Evolutionary conservation across 1,140 invertebrate species (phyloP).

Genomic region (Drosophila nigrodunni): DNA sequence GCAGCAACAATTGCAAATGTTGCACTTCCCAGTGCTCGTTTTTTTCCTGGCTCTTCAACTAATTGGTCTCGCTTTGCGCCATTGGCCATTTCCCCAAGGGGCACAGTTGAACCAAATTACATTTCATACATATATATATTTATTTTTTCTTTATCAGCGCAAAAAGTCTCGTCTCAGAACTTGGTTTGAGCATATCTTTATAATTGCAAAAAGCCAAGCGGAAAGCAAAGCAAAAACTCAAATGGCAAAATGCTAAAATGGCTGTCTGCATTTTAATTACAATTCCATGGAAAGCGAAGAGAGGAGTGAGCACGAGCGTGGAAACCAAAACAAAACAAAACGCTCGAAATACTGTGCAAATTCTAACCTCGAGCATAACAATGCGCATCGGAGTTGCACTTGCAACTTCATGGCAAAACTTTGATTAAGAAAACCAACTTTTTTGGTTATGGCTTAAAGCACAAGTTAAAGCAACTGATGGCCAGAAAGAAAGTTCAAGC

Average conservation of each 20-base stretch:
- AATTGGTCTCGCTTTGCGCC: constrained; percentile 61
- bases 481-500: constrained; percentile 33
- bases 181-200: constrained; percentile 76
- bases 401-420: constrained; percentile 57
- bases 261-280: constrained; percentile 81
- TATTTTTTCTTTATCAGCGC: constrained; percentile 47
- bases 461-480: too few species aligned
- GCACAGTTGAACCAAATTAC: constrained; percentile 75
- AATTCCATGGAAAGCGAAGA: constrained; percentile 41
- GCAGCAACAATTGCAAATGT: constrained; percentile 23
- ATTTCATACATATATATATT: constrained; percentile 36
- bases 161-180: constrained; percentile 19
- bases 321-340: constrained; percentile 25
- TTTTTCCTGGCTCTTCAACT: constrained; percentile 31
- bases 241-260: constrained; percentile 41
- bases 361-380: constrained; percentile 47
- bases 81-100: constrained; percentile 18
- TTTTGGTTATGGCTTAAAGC: too few species aligned
- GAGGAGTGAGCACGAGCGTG: neutral
- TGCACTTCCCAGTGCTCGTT: constrained; percentile 1
- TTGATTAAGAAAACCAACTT: constrained; percentile 59
- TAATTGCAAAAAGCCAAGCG: constrained; percentile 62
- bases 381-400: constrained; percentile 30
- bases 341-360: constrained; percentile 16
- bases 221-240: constrained; percentile 44